Conservation (phyloP, 2,797 vertebrate species). For the Brotula barbata region DNA sequence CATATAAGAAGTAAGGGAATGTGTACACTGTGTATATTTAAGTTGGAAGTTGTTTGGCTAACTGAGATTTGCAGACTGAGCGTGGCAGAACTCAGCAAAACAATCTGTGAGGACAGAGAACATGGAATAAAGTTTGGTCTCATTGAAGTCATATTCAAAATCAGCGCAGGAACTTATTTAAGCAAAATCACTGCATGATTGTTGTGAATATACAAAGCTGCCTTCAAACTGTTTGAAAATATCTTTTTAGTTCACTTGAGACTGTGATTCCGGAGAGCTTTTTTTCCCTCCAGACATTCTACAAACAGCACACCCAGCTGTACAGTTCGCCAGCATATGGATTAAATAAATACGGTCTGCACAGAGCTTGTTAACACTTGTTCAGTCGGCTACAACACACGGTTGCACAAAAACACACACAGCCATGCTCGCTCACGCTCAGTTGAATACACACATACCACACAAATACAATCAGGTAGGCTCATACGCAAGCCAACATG, state of each 20-base stretch:
- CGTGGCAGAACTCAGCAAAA: too few relatives aligned
- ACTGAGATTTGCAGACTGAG: too few relatives aligned
- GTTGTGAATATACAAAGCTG: conserved; percentile 38
- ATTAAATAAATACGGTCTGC: conserved; percentile 77
- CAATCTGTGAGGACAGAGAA: too few relatives aligned
- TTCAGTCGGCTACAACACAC: conserved; percentile 66
- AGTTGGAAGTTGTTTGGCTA: too few relatives aligned
- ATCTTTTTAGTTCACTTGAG: conserved; percentile 43
- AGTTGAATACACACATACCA: conserved; percentile 5
- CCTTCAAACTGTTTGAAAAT: conserved; percentile 48
- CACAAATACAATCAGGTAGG: conserved; percentile 33
- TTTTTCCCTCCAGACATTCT: conserved; percentile 66
- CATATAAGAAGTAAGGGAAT: neutral
- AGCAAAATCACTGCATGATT: conserved; percentile 1
- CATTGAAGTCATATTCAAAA: conserved; percentile 9
- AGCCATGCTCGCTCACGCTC: conserved; percentile 44
- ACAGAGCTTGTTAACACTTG: conserved; percentile 79
- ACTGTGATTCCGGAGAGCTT: conserved; percentile 54
- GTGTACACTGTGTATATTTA: too few relatives aligned
- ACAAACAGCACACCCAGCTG: conserved; percentile 65
- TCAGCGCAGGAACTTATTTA: conserved; percentile 26
- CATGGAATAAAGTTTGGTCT: neutral
- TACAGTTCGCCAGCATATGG: conserved; percentile 75
- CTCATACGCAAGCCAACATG: conserved; percentile 8
- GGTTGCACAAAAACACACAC: conserved; percentile 47